These are phyloP conservation scores for Cyclopterus lumpus DNA, from an alignment of 2,797 vertebrate species.

Conservation along the genomic window DNA sequence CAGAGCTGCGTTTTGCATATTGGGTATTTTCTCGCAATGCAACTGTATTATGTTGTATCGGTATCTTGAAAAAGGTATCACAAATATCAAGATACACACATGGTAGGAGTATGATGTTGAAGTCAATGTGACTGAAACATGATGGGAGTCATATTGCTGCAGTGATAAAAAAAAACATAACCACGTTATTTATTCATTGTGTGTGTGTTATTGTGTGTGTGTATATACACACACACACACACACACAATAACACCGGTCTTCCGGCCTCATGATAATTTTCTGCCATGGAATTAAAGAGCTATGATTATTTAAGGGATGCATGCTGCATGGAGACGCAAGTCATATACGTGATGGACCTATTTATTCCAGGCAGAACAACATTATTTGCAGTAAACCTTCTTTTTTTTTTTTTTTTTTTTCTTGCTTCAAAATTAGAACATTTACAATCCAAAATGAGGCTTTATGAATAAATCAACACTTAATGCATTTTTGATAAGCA, in stretches of 20 bases:
- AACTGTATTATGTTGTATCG: not conserved
- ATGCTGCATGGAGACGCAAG: not conserved
- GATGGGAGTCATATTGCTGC: not conserved
- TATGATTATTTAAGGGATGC: not conserved
- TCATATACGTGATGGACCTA: not conserved
- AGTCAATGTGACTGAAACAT: not conserved
- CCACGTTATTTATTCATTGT: no score
- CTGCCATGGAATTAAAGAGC: slow-evolving; percentile 10
- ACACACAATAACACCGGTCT: no score
- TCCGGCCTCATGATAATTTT: slow-evolving; percentile 18
- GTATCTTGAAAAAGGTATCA: no score
- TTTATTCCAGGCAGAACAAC: not conserved
- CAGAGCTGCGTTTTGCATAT: not conserved
- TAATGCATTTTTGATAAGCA: slow-evolving; percentile 2
- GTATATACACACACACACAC: no score
- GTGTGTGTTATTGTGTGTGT: no score
- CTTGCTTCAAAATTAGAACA: slow-evolving; percentile 21
- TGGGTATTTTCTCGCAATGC: not conserved
- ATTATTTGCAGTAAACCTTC: not conserved
- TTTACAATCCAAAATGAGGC: slow-evolving; percentile 24
- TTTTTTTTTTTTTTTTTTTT: not conserved
- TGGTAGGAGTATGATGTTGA: no score
- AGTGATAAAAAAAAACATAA: not conserved
- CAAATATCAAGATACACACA: no score
- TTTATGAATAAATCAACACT: slow-evolving; percentile 29